These are phyloP conservation scores for Takifugu flavidus DNA, from an alignment of 2,113 vertebrate species.

Conservation along the genomic window DNA sequence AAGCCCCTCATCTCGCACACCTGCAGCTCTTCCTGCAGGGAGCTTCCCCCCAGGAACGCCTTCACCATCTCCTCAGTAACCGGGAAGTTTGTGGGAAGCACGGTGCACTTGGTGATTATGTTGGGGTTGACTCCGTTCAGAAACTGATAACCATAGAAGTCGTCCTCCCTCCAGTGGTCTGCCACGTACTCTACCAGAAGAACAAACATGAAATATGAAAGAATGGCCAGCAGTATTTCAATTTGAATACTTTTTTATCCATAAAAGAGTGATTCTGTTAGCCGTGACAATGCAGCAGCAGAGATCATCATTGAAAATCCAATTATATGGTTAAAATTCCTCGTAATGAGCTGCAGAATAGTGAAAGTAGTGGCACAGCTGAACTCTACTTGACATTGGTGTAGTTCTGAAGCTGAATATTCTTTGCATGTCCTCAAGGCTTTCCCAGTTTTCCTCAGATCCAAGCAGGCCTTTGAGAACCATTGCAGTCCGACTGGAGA, in stretches of 20 bases:
- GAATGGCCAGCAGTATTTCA: background rate
- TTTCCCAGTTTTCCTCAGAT: conserved; percentile 43
- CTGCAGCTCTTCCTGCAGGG: conserved; percentile 80
- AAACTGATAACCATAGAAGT: conserved; percentile 89
- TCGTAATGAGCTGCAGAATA: too few relatives aligned
- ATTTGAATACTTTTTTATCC: too few relatives aligned
- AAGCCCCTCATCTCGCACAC: conserved; percentile 57
- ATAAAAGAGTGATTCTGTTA: too few relatives aligned
- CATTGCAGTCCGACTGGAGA: conserved; percentile 37
- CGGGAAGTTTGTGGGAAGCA: conserved; percentile 82
- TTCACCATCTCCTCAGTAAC: conserved; percentile 85
- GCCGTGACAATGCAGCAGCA: too few relatives aligned
- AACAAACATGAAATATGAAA: background rate
- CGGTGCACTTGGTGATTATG: conserved; percentile 77
- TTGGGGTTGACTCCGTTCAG: conserved; percentile 86
- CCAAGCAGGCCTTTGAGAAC: conserved; percentile 37
- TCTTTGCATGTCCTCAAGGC: conserved; percentile 34
- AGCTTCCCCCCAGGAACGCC: conserved; percentile 75
- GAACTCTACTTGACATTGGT: conserved; percentile 40
- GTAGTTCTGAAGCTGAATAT: conserved; percentile 44
- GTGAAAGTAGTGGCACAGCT: too few relatives aligned
- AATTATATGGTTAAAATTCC: too few relatives aligned
- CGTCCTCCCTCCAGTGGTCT: conserved; percentile 73
- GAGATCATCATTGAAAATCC: too few relatives aligned
- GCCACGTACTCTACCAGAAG: conserved; percentile 78